These are phyloP conservation scores for Hemiprocne comata DNA, from an alignment of 2,113 vertebrate species.

Conservation along the genomic window DNA sequence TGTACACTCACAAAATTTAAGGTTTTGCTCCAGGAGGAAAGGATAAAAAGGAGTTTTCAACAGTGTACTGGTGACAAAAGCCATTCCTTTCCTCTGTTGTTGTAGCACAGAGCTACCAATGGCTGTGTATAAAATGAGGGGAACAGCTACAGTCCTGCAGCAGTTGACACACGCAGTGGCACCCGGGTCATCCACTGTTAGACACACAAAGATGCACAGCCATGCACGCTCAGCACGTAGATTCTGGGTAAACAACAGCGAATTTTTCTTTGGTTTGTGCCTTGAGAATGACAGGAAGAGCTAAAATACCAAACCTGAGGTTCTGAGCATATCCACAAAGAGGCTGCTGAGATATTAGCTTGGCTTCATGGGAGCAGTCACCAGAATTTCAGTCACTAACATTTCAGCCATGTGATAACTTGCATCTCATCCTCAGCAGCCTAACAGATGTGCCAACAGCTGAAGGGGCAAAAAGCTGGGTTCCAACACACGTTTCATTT, in stretches of 20 bases:
- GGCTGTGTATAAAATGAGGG: background rate
- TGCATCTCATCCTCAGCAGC: background rate
- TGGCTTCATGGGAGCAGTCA: background rate
- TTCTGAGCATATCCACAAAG: background rate
- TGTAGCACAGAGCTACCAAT: background rate
- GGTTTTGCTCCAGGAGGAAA: background rate
- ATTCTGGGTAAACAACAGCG: background rate
- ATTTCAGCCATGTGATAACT: background rate
- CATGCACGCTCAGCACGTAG: background rate
- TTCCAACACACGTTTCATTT: background rate
- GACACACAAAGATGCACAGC: background rate
- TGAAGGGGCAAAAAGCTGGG: slow-evolving; percentile 7
- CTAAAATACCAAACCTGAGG: background rate
- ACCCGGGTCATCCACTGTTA: background rate
- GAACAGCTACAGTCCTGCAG: background rate
- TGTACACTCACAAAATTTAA: too few relatives aligned
- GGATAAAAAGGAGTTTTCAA: background rate
- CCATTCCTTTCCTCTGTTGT: background rate
- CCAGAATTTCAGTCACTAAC: background rate
- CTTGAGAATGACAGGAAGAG: background rate
- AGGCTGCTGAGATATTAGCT: background rate
- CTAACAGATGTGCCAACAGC: slow-evolving; percentile 37
- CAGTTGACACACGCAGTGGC: background rate
- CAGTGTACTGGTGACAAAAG: background rate
- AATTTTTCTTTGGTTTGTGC: background rate